phyloP scores from a whole-genome alignment of 1,140 invertebrate genomes.

The Homarus americanus region DNA sequence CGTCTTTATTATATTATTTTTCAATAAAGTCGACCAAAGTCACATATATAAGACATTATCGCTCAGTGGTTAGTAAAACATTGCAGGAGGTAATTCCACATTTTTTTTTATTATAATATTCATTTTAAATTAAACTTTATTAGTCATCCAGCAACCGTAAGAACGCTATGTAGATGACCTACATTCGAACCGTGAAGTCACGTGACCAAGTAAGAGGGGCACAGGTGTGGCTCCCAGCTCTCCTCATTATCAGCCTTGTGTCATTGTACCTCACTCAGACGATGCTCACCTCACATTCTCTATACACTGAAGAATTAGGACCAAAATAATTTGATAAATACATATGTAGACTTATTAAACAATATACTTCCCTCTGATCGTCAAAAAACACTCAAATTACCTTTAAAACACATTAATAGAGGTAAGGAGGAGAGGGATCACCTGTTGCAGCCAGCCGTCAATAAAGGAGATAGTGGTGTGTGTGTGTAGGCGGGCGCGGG shows the following conservation, averaged over 20 bases:
- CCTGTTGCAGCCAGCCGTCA: background rate
- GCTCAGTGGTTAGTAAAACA: no score
- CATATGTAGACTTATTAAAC: no score
- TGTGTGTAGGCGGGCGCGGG: background rate
- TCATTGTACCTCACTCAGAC: background rate
- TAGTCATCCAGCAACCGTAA: background rate
- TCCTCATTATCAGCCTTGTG: background rate
- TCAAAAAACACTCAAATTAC: background rate
- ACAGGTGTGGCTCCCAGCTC: background rate
- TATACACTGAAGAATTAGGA: background rate
- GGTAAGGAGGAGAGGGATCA: no score
- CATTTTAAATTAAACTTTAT: slow-evolving; percentile 8
- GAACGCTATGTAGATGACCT: slow-evolving; percentile 19
- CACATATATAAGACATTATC: no score
- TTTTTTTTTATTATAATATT: no score
- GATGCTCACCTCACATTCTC: background rate
- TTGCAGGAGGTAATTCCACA: no score
- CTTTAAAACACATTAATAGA: background rate
- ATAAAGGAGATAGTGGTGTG: background rate
- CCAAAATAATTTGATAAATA: background rate
- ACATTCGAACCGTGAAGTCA: slow-evolving; percentile 35
- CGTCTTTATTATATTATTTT: no score
- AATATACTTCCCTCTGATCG: background rate
- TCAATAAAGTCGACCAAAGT: no score
- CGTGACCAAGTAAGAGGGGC: slow-evolving; percentile 26